Evolutionary conservation across 2,888 invertebrate genomes (phyloP), one percentile per base, ranked within the genome.

Genomic region (Carabus problematicus): DNA sequence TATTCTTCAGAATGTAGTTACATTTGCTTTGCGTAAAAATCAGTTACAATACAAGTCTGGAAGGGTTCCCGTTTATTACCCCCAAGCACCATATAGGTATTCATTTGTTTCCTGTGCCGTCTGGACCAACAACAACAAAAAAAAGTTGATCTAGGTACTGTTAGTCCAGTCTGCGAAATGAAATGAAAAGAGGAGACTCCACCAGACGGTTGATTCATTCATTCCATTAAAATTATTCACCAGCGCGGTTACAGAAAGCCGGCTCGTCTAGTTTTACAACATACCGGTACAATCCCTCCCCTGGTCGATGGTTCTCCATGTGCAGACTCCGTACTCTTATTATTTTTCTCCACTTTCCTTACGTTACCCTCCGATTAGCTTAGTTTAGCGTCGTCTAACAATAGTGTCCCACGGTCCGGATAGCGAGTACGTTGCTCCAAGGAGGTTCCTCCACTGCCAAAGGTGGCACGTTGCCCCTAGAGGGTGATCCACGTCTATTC

Each of bases 21-120:
- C 41, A 41, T 63, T n/a, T 40, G 41, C 52, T 41, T 52, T 63
- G 63, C 63, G 63, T 63, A 63, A 49, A 63, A 63, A 63, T 63
- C 63, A 63, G 63, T 63, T 63, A 63, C 63, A 63, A 63, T 63
- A 41, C 41, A 41, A 52, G 16, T 16, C 16, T 29, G 11, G 42
- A 59, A 42, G 19, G 40, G 63, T 29, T 52, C 16, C 16, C 39
- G 39, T 52, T 52, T 52, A 52, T 47, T n/a, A n/a, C 39, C 61
- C 49, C 49, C 47, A 43, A 39, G 16, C 47, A 45, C n/a, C n/a
- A n/a, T n/a, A n/a, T n/a, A n/a, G n/a, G n/a, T 29, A 29, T 29
- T 29, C 29, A 29, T 29, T 29, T 29, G 29, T 29, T 29, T 29
- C 6, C 29, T 29, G 29, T 29, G 29, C 29, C 6, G 52, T 18